phyloP scores from a whole-genome alignment of 2,888 invertebrate species.

The Brachylomia viminalis region DNA sequence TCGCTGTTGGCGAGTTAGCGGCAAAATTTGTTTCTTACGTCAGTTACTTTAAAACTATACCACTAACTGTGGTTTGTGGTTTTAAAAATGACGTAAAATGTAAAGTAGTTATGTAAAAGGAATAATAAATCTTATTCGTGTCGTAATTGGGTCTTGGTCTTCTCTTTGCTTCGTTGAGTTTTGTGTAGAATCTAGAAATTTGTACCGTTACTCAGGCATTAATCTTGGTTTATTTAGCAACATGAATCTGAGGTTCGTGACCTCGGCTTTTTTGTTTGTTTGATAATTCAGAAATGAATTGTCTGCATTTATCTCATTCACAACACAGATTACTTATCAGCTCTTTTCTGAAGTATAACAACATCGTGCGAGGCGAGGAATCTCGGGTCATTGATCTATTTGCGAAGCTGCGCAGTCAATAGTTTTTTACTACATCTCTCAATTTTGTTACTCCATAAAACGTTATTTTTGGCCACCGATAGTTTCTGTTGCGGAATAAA shows the following conservation, averaged over 20 bases:
- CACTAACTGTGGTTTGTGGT: slow-evolving; percentile 31
- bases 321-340: slow-evolving; percentile 64
- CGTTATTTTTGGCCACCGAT: slow-evolving; percentile 39
- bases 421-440: slow-evolving; percentile 59
- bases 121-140: slow-evolving; percentile 25
- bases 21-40: slow-evolving; percentile 65
- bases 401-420: slow-evolving; percentile 61
- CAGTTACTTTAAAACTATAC: slow-evolving; percentile 35
- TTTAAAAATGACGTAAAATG: slow-evolving; percentile 35
- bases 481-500: slow-evolving; percentile 43
- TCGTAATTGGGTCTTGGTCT: slow-evolving; percentile 40
- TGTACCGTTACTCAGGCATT: slow-evolving; percentile 38
- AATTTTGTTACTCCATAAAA: slow-evolving; percentile 60
- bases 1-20: slow-evolving; percentile 61
- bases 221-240: slow-evolving; percentile 31
- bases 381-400: slow-evolving; percentile 71
- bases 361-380: slow-evolving; percentile 51
- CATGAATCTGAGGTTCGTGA: slow-evolving; percentile 38
- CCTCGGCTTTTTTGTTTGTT: slow-evolving; percentile 39
- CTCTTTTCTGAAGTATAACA: slow-evolving; percentile 48
- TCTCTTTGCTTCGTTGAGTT: slow-evolving; percentile 32
- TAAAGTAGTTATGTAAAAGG: slow-evolving; percentile 30
- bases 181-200: slow-evolving; percentile 29
- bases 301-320: slow-evolving; percentile 60
- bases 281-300: slow-evolving; percentile 47